Evolutionary conservation across 1,140 invertebrate genomes (phyloP), one percentile per base, ranked within the genome.

Genomic region (Cydia pomonella): DNA sequence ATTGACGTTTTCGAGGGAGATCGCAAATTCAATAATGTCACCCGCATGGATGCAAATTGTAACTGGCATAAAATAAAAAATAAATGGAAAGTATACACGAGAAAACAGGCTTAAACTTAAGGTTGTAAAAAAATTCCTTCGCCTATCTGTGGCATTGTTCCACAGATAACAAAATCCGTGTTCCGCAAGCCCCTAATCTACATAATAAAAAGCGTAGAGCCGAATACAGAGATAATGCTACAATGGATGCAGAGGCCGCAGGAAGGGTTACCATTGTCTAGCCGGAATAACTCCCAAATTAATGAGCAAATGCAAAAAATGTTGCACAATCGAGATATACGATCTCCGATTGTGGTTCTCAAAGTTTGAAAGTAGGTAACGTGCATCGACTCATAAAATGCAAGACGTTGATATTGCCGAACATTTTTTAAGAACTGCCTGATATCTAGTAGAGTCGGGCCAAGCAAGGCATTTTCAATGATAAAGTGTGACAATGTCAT

Each of bases 241-340:
- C 89, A 88, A 90, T 87, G 83, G 85, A 29, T 73, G 73, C 27
- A 63, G 73, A 82, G 79, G 82, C 85, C 86, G 83, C 83, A 82
- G 77, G 76, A 87, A 91, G 87, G 90, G 89, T 89, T 87, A 81
- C 82, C 74, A 86, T 90, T 90, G 86, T 88, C 66, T 69, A 69
- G 38, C 83, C 87, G 85, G 84, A 86, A 80, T 81, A 84, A 88
- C 89, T 85, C 89, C 83, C 86, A 92, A 92, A 92, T 92, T 92
- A 92, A 92, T 92, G 91, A 92, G 87, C 80, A 84, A 75, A 78
- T 79, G 85, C 84, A 91, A 90, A 91, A 92, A 92, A 91, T 87
- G 86, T 86, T 84, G 77, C 82, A 90, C 88, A 91, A 92, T 91
- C 87, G 83, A 79, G 88, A 86, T 77, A 90, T 87, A 84, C 87